Percentiles rank a stretch among this genome's conserved stretches.
phyloP scores from a whole-genome alignment of 2,797 vertebrate genomes.

The Gymnopithys bicolor region DNA sequence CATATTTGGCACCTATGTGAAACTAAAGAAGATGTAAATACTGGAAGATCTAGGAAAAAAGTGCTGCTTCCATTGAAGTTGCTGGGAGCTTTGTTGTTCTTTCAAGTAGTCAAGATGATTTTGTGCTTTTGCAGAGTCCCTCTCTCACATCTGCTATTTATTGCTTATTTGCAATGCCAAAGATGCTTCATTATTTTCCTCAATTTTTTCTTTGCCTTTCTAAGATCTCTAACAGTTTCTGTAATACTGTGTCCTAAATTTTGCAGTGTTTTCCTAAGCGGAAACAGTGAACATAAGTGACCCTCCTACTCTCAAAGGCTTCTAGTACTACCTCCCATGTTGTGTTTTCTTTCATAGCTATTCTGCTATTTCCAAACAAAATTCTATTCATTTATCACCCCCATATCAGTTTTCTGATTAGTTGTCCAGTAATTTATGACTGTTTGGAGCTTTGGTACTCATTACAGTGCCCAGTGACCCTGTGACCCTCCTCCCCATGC shows the following conservation, averaged over 20 bases:
- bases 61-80: not conserved
- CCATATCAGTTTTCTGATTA: conserved; percentile 12
- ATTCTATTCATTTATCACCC: conserved; percentile 6
- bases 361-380: conserved; percentile 18
- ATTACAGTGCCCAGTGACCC: conserved; percentile 25
- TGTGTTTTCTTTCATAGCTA: conserved; percentile 18
- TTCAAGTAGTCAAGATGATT: not conserved
- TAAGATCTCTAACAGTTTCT: not conserved
- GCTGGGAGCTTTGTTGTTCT: not conserved
- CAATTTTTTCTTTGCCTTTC: not conserved
- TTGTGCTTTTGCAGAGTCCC: not conserved
- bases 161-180: not conserved
- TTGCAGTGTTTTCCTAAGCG: not conserved
- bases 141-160: not conserved
- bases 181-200: not conserved
- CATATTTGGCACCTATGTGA: not conserved
- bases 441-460: conserved; percentile 24
- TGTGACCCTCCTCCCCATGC: not conserved
- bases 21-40: not conserved
- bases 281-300: not conserved
- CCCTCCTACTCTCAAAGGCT: not conserved
- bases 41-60: not conserved
- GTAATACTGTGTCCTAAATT: not conserved
- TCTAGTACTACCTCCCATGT: not conserved
- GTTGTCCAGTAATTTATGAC: conserved; percentile 37